Conservation (phyloP, 2,888 invertebrate genomes). For the Standfussiana lucernea region DNA sequence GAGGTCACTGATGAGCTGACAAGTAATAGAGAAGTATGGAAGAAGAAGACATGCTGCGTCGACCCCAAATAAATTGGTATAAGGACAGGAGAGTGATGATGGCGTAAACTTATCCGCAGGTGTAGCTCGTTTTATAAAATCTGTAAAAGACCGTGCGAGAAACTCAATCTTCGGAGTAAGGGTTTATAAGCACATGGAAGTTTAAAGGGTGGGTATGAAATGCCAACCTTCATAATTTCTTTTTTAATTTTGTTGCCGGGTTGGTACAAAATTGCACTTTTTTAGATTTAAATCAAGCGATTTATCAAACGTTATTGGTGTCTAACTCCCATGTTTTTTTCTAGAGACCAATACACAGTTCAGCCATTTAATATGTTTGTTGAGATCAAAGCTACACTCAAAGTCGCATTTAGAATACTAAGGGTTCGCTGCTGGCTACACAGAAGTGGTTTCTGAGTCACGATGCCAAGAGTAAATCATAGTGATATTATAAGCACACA, state of each 20-base stretch:
- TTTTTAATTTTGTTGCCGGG: neutral
- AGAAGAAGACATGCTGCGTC: neutral
- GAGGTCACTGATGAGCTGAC: neutral
- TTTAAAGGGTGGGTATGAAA: too few species aligned
- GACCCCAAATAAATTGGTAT: neutral
- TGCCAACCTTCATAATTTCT: too few species aligned
- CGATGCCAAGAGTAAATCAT: neutral
- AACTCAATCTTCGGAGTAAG: too few species aligned
- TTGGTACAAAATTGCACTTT: neutral
- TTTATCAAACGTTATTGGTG: too few species aligned
- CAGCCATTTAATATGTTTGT: neutral
- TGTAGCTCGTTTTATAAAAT: neutral
- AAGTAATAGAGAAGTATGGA: neutral
- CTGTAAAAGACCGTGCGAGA: too few species aligned
- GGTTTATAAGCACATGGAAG: too few species aligned
- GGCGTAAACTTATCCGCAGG: neutral
- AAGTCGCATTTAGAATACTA: neutral
- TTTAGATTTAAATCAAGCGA: neutral
- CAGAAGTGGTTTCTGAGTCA: conserved; percentile 32
- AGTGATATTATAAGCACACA: conserved; percentile 19
- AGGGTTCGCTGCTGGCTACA: conserved; percentile 6
- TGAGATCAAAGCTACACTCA: neutral
- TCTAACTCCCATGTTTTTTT: neutral
- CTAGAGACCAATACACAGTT: neutral
- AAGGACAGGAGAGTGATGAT: neutral